Evolutionary conservation across 2,113 vertebrate genomes (phyloP), one percentile per base, ranked within the genome.

Genomic region (Thinocorus orbignyianus): DNA sequence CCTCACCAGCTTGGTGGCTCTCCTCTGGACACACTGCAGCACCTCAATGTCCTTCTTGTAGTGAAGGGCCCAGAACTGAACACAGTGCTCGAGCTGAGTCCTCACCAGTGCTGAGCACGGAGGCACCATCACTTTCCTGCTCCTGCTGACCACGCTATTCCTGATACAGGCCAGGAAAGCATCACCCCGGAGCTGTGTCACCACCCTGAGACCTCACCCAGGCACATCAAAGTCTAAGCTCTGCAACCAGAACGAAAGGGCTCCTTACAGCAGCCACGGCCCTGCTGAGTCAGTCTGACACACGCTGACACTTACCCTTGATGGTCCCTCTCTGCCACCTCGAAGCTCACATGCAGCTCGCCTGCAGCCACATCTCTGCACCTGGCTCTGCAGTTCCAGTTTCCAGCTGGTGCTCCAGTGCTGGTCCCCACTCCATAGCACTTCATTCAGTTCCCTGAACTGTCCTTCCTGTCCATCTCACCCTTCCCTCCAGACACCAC

Each of bases 231-330:
- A n/a, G 14, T 17, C 46, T 51, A 26, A 91, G 37, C 48, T 85
- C 52, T 37, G 80, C 46, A 52, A 7, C 20, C n/a, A 54, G 41
- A 61, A 35, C 0, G 2, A 33, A 37, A 12, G 0, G 0, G 37
- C 31, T 81, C 51, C 35, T 22, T 31, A 51, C 14, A 30, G 61
- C 44, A 66, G n/a, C n/a, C 16, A 4, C 4, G 19, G 44, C 37
- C 49, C n/a, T 23, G 39, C 70, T 51, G 2, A 46, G 14, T 41
- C 33, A 10, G 31, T 8, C 30, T 48, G n/a, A 23, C 1, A 0
- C 0, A 13, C 42, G 17, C 25, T 48, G 62, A 4, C 3, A 1
- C 15, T 23, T 15, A 7, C 4, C 5, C 39, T n/a, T 9, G 22
- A 26, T 1, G 3, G 37, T 20, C 61, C 35, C 23, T 44, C 39